These are phyloP conservation scores for Nibea albiflora DNA, from an alignment of 2,113 vertebrate genomes.

Conservation along the genomic window DNA sequence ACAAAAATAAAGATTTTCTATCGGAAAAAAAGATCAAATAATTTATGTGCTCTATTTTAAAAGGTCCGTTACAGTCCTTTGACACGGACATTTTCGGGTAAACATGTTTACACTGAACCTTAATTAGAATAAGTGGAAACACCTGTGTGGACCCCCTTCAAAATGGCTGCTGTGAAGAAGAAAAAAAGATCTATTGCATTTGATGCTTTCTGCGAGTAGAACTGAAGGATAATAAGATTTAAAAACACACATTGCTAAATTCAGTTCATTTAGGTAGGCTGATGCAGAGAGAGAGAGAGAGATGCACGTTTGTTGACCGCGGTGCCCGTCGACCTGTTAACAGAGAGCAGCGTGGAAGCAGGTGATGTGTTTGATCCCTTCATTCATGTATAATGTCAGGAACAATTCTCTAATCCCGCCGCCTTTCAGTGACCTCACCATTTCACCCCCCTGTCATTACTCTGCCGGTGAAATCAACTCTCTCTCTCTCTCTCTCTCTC, in stretches of 20 bases:
- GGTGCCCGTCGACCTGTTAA: constrained; percentile 30
- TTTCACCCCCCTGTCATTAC: constrained; percentile 27
- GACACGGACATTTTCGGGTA: too few species aligned
- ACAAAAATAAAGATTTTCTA: background rate
- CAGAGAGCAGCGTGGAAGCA: constrained; percentile 30
- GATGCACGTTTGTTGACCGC: constrained; percentile 8
- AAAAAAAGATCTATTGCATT: too few species aligned
- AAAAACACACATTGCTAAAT: background rate
- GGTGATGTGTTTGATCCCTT: constrained; percentile 49
- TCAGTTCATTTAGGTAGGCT: background rate
- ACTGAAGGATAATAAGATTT: background rate
- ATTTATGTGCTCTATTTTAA: too few species aligned
- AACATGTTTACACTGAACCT: too few species aligned
- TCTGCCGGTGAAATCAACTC: constrained; percentile 15
- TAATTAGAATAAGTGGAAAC: too few species aligned
- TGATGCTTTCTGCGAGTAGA: too few species aligned
- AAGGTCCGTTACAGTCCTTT: too few species aligned
- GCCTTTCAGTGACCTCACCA: constrained; percentile 15
- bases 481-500: background rate
- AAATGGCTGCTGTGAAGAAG: too few species aligned
- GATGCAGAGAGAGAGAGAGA: too few species aligned
- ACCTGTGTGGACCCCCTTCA: too few species aligned
- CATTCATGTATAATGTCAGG: constrained; percentile 34
- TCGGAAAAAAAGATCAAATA: background rate
- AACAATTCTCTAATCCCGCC: background rate